Evolutionary conservation across 1,140 invertebrate genomes (phyloP), one percentile per base, ranked within the genome.

Genomic region (Tribolium castaneum): DNA sequence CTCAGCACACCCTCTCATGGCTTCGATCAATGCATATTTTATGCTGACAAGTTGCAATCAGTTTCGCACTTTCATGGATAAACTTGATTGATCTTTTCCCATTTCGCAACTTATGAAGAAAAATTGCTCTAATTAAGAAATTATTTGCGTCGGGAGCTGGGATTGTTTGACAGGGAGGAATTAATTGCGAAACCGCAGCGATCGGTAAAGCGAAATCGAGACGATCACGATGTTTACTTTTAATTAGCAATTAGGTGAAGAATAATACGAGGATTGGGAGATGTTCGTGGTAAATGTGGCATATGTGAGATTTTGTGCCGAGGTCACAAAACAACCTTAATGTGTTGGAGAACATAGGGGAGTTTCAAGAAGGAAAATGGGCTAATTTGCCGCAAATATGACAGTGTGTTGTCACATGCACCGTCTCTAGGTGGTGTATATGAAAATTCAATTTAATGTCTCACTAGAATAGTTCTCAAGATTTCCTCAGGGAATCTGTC

Each of bases 11-110:
- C 59, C 75, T 76, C 75, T 72, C 49, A 70, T 54, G 66, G 62
- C 35, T 62, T 70, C 75, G 75, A 76, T 76, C 75, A 76, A 76
- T 76, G 75, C 75, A 76, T 76, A 76, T 76, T 76, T 76, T 76
- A 76, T 76, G 75, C 75, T 76, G 62, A 76, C 75, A 76, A 62
- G 62, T 76, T 76, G 66, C 75, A 76, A 76, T 76, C 56, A 76
- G 75, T 73, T 73, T 73, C 71, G 52, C 71, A 73, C 45, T 73
- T 22, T 35, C 71, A 73, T 52, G 71, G 71, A 54, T 73, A 73
- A 73, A 73, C 49, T 54, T 54, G 71, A 73, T 73, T 54, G 71
- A 73, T 73, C 50, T 52, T 25, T 66, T 14, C 14, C 9, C 70
- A 25, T 72, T 52, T 73, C 49, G 9, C 22, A 73, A 50, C 7